Evolutionary conservation across 2,113 vertebrate genomes (phyloP).

Genomic region (Urocitellus parryii): DNA sequence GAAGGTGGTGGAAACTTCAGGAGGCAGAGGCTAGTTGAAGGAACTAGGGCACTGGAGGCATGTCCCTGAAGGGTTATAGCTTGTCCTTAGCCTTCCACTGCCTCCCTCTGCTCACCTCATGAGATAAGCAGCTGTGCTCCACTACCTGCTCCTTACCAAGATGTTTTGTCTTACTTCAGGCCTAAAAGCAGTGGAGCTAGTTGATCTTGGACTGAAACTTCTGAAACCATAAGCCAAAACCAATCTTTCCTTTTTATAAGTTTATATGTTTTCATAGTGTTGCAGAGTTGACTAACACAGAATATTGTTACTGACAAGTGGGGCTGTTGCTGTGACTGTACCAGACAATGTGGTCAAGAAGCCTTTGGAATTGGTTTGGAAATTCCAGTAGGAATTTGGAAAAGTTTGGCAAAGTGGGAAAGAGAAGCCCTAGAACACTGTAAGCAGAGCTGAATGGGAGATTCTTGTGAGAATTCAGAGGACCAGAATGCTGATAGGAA

Average conservation of each 20-base stretch:
- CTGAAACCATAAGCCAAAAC: no score
- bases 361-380: not conserved
- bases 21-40: no score
- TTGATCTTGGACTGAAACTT: no score
- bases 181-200: no score
- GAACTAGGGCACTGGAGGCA: not conserved
- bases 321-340: not conserved
- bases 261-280: not conserved
- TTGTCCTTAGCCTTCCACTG: not conserved
- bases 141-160: not conserved
- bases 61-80: not conserved
- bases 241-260: not conserved
- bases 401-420: not conserved
- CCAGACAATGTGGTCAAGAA: not conserved
- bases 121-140: not conserved
- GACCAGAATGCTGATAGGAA: not conserved
- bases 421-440: not conserved
- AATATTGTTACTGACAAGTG: not conserved
- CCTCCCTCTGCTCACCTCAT: not conserved
- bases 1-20: not conserved
- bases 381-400: not conserved
- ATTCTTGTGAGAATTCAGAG: not conserved
- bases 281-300: not conserved
- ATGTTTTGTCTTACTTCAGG: no score
- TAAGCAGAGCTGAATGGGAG: not conserved